Evolutionary conservation across 2,797 vertebrate genomes (phyloP).

Genomic region (Catamblyrhynchus diadema): DNA sequence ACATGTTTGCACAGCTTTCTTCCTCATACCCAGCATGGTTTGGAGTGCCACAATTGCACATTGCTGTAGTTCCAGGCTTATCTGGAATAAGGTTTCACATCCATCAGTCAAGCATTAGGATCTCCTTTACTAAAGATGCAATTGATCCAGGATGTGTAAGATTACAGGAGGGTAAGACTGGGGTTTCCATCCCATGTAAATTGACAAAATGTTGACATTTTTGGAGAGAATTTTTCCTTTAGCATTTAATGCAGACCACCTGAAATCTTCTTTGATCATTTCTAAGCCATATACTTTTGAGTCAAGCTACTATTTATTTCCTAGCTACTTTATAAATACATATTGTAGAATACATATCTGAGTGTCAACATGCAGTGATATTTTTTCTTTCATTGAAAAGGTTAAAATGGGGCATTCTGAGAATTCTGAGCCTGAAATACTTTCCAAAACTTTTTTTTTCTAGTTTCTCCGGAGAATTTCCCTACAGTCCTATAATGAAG

Average conservation of each 20-base stretch:
- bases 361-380: background rate
- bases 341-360: background rate
- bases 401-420: background rate
- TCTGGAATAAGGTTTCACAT: background rate
- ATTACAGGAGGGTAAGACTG: background rate
- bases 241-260: background rate
- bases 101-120: background rate
- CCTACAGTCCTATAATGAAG: background rate
- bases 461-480: background rate
- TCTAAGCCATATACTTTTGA: background rate
- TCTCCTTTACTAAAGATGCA: background rate
- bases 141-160: background rate
- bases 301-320: background rate
- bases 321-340: background rate
- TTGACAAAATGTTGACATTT: background rate
- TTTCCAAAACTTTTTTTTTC: background rate
- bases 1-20: background rate
- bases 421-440: background rate
- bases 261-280: background rate
- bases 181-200: background rate
- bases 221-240: background rate
- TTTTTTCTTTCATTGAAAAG: background rate
- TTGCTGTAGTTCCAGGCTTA: background rate
- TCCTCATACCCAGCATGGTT: background rate
- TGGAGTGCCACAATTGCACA: rapidly evolving